phyloP scores from a whole-genome alignment of 2,888 invertebrate species.

The Daptonema setosum region DNA sequence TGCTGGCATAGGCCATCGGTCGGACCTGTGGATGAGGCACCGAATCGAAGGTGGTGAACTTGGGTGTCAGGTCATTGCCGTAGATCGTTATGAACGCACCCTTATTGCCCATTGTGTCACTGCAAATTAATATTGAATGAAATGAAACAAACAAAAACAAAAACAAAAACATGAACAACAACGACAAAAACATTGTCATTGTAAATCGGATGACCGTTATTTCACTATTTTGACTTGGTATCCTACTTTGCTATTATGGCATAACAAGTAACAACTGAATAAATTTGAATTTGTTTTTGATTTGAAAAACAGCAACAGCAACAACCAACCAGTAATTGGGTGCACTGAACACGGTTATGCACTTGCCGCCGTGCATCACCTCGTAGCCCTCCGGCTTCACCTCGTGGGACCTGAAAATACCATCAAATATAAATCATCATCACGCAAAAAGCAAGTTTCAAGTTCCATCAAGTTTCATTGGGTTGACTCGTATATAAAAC shows the following conservation, averaged over 20 bases:
- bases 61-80: constrained; percentile 62
- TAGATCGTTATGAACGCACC: constrained; percentile 88
- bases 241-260: no score
- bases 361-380: constrained; percentile 73
- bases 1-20: constrained; percentile 21
- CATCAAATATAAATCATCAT: neutral
- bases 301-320: neutral
- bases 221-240: no score
- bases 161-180: no score
- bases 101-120: constrained; percentile 96
- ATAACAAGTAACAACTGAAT: no score
- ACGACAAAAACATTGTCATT: no score
- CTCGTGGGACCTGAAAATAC: constrained; percentile 56
- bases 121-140: no score
- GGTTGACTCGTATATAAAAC: no score
- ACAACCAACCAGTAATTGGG: constrained; percentile 93
- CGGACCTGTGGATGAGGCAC: constrained; percentile 40
- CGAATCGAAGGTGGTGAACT: constrained; percentile 72
- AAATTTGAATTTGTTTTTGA: neutral
- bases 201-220: no score
- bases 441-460: neutral
- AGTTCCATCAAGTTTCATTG: neutral
- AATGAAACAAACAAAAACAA: neutral
- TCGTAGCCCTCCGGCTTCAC: constrained; percentile 92
- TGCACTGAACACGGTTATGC: constrained; percentile 95